phyloP scores from a whole-genome alignment of 2,113 vertebrate genomes.

The Casuarius casuarius region DNA sequence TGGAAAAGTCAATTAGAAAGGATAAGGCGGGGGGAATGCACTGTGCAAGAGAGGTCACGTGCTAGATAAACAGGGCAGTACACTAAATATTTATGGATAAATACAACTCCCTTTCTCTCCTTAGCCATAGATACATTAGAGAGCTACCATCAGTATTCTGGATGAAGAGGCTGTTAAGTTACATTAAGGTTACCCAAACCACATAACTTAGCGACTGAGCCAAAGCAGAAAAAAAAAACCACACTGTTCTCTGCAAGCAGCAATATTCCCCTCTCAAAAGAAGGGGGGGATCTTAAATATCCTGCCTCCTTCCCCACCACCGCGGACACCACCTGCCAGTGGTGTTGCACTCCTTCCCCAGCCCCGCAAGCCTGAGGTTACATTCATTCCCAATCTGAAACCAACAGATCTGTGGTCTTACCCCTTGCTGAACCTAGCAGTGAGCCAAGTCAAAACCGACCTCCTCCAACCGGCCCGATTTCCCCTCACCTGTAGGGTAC shows the following conservation, averaged over 20 bases:
- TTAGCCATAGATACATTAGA: not conserved
- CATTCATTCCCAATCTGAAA: not conserved
- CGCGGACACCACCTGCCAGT: not conserved
- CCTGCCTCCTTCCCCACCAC: not conserved
- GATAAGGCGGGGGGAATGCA: not conserved
- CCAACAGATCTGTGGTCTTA: not conserved
- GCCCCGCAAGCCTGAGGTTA: not conserved
- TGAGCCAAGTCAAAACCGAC: not conserved
- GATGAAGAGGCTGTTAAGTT: not conserved
- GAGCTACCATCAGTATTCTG: not conserved
- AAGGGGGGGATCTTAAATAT: not conserved
- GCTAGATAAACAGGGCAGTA: conserved; percentile 7
- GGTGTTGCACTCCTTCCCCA: not conserved
- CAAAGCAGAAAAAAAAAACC: not conserved
- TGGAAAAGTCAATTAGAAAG: conserved; percentile 1
- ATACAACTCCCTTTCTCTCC: not conserved
- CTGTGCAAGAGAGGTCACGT: not conserved
- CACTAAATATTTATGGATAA: not conserved
- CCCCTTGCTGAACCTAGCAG: not conserved
- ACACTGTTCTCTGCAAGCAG: not conserved
- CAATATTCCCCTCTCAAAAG: not conserved
- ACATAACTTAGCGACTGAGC: not conserved
- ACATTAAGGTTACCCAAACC: not conserved
- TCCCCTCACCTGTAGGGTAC: no score
- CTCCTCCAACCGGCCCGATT: not conserved